Conservation (phyloP, 2,888 invertebrate species). For the Lutraria lutraria region DNA sequence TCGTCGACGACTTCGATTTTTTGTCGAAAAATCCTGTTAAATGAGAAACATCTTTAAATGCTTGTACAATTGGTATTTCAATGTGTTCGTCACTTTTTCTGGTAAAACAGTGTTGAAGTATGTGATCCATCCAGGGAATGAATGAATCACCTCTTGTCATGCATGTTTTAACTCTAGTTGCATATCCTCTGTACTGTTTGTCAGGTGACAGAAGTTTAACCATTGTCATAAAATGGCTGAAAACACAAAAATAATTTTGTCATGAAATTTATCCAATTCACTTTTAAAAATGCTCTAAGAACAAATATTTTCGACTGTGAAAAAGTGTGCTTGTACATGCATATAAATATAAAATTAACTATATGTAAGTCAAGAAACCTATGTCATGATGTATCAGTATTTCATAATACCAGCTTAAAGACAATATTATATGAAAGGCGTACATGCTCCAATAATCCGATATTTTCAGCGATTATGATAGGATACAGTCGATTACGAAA, state of each 20-base stretch:
- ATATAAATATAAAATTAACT: too few species aligned
- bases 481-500: too few species aligned
- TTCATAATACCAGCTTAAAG: too few species aligned
- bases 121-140: slow-evolving; percentile 61
- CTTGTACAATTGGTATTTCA: background rate
- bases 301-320: too few species aligned
- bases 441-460: too few species aligned
- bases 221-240: slow-evolving; percentile 52
- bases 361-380: too few species aligned
- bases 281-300: too few species aligned
- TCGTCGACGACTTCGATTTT: background rate
- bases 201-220: slow-evolving; percentile 32
- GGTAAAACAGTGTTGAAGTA: slow-evolving; percentile 47
- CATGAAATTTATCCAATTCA: too few species aligned
- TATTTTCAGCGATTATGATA: too few species aligned
- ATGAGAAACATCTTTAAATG: background rate
- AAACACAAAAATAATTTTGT: slow-evolving; percentile 2
- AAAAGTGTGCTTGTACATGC: too few species aligned
- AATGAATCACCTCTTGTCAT: slow-evolving; percentile 22
- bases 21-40: background rate
- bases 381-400: too few species aligned
- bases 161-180: slow-evolving; percentile 26
- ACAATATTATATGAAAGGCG: too few species aligned
- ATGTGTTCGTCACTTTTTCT: background rate
- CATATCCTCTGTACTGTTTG: slow-evolving; percentile 36